These are phyloP conservation scores for Cygnus olor DNA, from an alignment of 2,797 vertebrate species.

Conservation along the genomic window DNA sequence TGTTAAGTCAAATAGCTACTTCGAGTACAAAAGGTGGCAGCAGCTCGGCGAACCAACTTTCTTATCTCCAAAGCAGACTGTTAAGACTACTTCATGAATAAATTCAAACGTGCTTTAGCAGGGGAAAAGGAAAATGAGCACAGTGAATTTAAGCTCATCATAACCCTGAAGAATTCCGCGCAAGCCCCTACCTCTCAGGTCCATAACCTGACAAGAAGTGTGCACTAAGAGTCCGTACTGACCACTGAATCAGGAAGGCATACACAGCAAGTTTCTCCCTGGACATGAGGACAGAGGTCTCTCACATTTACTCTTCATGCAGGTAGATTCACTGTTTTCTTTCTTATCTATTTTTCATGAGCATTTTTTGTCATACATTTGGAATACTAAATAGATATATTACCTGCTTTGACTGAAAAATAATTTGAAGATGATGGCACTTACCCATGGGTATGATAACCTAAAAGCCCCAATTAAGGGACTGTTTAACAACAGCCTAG, in stretches of 20 bases:
- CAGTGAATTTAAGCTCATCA: neutral
- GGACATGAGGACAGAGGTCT: neutral
- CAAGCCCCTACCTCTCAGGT: neutral
- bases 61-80: neutral
- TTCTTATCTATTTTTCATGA: neutral
- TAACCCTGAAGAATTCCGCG: neutral
- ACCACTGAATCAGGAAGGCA: neutral
- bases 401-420: neutral
- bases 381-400: neutral
- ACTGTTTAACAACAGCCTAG: rapidly evolving
- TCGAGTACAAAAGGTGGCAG: neutral
- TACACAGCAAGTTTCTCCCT: neutral
- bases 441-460: neutral
- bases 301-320: neutral
- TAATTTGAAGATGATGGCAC: neutral
- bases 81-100: neutral
- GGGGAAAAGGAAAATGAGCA: neutral
- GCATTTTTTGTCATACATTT: neutral
- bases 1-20: neutral
- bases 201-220: neutral
- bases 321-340: neutral
- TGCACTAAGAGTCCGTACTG: neutral
- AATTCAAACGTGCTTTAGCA: neutral
- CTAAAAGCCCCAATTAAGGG: neutral
- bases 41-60: neutral